These are phyloP conservation scores for Anoura caudifer DNA, from an alignment of 2,113 vertebrate species.

Conservation along the genomic window DNA sequence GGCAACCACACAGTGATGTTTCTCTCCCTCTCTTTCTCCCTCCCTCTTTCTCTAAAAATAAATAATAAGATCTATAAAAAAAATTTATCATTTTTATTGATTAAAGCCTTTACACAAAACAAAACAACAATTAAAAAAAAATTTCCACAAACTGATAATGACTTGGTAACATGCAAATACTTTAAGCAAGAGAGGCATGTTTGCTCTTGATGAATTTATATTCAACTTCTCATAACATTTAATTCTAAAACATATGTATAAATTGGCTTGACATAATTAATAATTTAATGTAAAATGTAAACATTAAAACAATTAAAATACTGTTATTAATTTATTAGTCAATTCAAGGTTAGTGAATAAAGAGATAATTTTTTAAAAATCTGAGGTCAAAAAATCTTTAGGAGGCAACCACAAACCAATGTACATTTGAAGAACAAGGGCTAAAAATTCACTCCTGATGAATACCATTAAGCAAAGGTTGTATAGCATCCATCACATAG, in stretches of 20 bases:
- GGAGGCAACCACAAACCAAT: neutral
- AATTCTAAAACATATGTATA: neutral
- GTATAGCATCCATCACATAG: conserved; percentile 74
- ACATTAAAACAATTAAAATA: neutral
- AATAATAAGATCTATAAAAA: too few relatives aligned
- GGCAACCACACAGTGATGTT: too few relatives aligned
- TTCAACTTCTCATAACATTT: neutral
- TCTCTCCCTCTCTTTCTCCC: too few relatives aligned
- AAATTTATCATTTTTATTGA: neutral
- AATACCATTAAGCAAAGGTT: conserved; percentile 66
- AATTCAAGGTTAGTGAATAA: neutral
- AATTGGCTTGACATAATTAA: neutral
- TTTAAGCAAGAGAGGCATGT: neutral
- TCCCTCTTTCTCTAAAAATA: too few relatives aligned
- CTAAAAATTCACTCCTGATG: neutral
- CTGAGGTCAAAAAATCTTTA: neutral
- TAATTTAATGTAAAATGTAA: conserved; percentile 26
- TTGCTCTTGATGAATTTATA: neutral
- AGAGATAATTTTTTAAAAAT: neutral
- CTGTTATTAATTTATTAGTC: neutral
- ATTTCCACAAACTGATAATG: neutral
- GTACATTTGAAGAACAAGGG: neutral
- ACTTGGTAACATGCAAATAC: neutral
- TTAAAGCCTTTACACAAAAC: neutral
- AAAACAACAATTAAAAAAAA: neutral